Percentiles rank a stretch among this genome's conserved stretches.
These are phyloP conservation scores for Sinosuthora webbiana DNA, from an alignment of 2,113 vertebrate genomes.

Conservation along the genomic window DNA sequence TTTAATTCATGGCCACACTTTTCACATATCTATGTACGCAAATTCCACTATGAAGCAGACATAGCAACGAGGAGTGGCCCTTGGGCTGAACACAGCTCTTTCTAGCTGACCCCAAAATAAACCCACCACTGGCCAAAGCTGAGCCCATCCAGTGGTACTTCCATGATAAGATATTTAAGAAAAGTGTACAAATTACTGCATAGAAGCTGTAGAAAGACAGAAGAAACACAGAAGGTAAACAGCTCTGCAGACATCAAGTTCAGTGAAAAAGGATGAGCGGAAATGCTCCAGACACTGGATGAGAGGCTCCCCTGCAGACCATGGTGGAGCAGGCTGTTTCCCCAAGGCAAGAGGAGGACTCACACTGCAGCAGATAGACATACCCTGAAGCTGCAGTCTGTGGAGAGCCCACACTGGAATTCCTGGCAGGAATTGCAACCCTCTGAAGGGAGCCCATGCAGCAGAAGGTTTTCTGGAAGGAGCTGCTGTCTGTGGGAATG, in stretches of 20 bases:
- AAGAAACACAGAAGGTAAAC: background rate
- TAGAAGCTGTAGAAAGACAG: background rate
- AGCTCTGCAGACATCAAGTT: background rate
- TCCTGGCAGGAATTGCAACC: background rate
- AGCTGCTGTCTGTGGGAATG: background rate
- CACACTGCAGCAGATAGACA: background rate
- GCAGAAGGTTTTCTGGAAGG: background rate
- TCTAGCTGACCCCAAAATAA: background rate
- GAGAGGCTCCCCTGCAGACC: background rate
- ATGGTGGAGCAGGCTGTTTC: rapidly evolving
- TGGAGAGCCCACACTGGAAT: background rate
- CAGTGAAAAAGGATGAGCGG: background rate
- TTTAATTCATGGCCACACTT: background rate
- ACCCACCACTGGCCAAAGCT: rapidly evolving
- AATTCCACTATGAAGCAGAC: background rate
- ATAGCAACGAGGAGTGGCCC: rapidly evolving
- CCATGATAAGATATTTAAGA: background rate
- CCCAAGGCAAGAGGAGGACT: rapidly evolving
- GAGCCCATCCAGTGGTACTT: background rate
- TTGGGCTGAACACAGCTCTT: background rate
- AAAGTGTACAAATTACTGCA: background rate
- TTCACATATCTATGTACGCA: rapidly evolving
- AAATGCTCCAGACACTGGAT: rapidly evolving
- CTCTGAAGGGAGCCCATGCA: rapidly evolving
- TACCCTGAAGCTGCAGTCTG: background rate